Percentiles rank a stretch among this genome's conserved stretches.
Conservation (phyloP, 2,888 invertebrate genomes). For the Crepidodera aurea region DNA sequence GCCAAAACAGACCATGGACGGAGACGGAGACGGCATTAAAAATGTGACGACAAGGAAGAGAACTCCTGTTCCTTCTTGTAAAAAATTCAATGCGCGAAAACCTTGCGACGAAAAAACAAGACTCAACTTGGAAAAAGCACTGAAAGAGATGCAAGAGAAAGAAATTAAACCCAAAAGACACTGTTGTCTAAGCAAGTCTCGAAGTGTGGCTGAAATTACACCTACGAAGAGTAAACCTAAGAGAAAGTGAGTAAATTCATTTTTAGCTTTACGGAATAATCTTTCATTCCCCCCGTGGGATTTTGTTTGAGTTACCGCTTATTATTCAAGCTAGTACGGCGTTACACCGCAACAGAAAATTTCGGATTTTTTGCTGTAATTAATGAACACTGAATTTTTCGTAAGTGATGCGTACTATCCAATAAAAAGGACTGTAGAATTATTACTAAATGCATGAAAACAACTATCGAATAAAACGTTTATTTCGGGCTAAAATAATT, state of each 20-base stretch:
- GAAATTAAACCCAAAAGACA: slow-evolving; percentile 18
- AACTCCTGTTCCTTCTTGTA: slow-evolving; percentile 50
- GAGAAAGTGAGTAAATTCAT: slow-evolving; percentile 36
- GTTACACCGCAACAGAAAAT: no score
- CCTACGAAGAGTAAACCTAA: slow-evolving; percentile 48
- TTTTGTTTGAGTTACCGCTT: no score
- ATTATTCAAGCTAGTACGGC: no score
- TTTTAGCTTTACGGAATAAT: no score
- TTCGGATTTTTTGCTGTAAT: no score
- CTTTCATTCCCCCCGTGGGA: no score
- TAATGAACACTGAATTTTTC: no score
- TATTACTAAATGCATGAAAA: no score
- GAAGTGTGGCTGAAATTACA: slow-evolving; percentile 53
- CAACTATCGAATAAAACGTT: no score
- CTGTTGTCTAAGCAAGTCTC: slow-evolving; percentile 38
- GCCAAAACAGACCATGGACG: slow-evolving; percentile 37
- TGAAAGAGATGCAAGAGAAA: slow-evolving; percentile 33
- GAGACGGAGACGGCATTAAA: slow-evolving; percentile 51
- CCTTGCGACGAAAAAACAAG: slow-evolving; percentile 41
- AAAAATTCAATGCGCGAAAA: slow-evolving; percentile 49
- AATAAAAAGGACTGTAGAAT: no score
- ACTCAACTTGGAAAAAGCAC: slow-evolving; percentile 45
- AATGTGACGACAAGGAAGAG: slow-evolving; percentile 42
- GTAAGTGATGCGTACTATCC: no score
- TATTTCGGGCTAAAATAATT: no score